These are phyloP conservation scores for Hiodon tergisus DNA, from an alignment of 2,113 vertebrate genomes.

Conservation along the genomic window DNA sequence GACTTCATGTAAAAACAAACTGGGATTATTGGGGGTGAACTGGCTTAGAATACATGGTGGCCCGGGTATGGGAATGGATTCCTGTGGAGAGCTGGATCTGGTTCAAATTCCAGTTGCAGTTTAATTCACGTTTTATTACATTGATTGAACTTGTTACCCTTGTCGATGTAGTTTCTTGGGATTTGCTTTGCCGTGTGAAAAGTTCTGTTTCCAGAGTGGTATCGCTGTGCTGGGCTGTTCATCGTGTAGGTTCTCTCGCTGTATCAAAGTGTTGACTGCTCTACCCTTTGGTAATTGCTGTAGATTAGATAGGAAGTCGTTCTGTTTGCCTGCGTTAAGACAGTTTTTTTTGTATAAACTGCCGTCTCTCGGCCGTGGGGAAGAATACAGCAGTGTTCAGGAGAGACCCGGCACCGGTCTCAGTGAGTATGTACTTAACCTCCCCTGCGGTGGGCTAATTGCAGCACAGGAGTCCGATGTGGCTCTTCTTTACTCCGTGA, in stretches of 20 bases:
- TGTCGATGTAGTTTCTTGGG: too few species aligned
- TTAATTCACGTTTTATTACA: neutral
- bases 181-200: too few species aligned
- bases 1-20: neutral
- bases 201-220: too few species aligned
- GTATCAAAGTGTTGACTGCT: neutral
- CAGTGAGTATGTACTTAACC: neutral
- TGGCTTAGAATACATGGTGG: neutral
- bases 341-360: too few species aligned
- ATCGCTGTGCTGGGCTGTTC: neutral
- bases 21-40: neutral
- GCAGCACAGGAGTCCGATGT: neutral
- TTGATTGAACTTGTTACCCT: neutral
- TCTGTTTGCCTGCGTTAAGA: neutral
- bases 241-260: neutral
- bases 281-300: too few species aligned
- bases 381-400: neutral
- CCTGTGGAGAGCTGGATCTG: neutral
- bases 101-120: neutral
- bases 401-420: neutral
- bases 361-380: neutral
- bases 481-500: constrained; percentile 7
- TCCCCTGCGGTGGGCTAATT: neutral
- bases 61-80: neutral
- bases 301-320: neutral